Evolutionary conservation across 2,888 invertebrate genomes (phyloP).

Genomic region (Orchesella flavescens): DNA sequence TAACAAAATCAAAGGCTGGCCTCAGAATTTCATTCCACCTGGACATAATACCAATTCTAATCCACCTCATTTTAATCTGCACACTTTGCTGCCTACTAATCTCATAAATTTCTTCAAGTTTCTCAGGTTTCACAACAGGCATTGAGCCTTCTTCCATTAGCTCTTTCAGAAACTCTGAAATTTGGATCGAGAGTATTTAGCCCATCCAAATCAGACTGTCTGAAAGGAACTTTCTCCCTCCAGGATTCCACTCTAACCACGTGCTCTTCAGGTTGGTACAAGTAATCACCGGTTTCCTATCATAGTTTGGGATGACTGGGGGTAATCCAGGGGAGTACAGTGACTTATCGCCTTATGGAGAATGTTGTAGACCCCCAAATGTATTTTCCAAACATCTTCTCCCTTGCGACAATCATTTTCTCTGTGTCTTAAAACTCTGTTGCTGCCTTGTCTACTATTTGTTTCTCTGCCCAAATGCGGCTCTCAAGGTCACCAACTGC

Average conservation of each 20-base stretch:
- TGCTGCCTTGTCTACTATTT: conserved; percentile 86
- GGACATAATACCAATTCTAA: conserved; percentile 84
- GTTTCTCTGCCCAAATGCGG: conserved; percentile 92
- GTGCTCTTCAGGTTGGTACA: conserved; percentile 78
- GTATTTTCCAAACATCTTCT: conserved; percentile 82
- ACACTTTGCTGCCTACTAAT: conserved; percentile 82
- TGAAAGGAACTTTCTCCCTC: conserved; percentile 75
- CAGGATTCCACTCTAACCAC: conserved; percentile 77
- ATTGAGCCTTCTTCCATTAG: conserved; percentile 78
- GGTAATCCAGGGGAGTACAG: conserved; percentile 90
- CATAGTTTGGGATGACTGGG: conserved; percentile 85
- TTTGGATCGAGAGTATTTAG: conserved; percentile 81
- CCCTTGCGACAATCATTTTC: conserved; percentile 85
- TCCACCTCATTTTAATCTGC: conserved; percentile 85
- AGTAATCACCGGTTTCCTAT: conserved; percentile 80
- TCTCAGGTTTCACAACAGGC: conserved; percentile 72
- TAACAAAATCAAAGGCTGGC: conserved; percentile 84
- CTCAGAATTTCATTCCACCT: conserved; percentile 81
- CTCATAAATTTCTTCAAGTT: conserved; percentile 80
- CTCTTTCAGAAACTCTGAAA: conserved; percentile 81
- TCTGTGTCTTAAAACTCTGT: conserved; percentile 93
- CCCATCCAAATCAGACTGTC: conserved; percentile 76
- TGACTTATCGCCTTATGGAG: conserved; percentile 80
- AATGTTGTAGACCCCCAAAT: conserved; percentile 1
- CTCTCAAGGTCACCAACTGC: conserved; percentile 88